A percentile compares a stretch with the other conserved stretches of the same genome.
phyloP scores from a whole-genome alignment of 2,888 invertebrate species.

The Luffia ferchaultella region DNA sequence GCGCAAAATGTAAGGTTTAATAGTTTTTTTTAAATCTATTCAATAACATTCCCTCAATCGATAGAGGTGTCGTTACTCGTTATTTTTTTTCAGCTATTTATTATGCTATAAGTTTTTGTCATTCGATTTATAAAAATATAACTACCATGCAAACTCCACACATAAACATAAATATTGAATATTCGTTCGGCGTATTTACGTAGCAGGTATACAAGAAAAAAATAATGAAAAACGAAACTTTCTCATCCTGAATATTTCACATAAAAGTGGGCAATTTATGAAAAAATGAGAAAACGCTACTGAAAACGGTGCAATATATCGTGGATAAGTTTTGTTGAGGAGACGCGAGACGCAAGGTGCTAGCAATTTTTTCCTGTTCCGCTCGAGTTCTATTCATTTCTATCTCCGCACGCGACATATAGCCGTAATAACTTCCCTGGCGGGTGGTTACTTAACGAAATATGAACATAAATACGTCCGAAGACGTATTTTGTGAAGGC shows the following conservation, averaged over 20 bases:
- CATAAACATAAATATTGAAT: not conserved
- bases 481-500: not conserved
- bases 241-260: not conserved
- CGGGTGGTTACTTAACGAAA: conserved; percentile 23
- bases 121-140: too few species aligned
- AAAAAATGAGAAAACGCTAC: conserved; percentile 7
- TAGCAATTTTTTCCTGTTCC: conserved; percentile 43
- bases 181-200: not conserved
- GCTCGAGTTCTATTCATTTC: conserved; percentile 33
- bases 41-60: too few species aligned
- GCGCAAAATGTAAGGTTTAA: too few species aligned
- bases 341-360: conserved; percentile 44
- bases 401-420: conserved; percentile 31
- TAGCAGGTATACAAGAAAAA: not conserved
- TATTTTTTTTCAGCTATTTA: too few species aligned
- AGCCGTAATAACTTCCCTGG: conserved; percentile 30
- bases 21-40: too few species aligned
- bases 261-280: conserved; percentile 6
- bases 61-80: too few species aligned
- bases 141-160: not conserved
- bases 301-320: conserved; percentile 25
- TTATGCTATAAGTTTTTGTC: too few species aligned
- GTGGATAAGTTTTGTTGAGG: conserved; percentile 28
- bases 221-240: not conserved
- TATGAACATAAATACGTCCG: not conserved